Percentiles rank a stretch among this genome's conserved stretches.
phyloP scores from a whole-genome alignment of 2,113 vertebrate genomes.

The Hyperopisus bebe region DNA sequence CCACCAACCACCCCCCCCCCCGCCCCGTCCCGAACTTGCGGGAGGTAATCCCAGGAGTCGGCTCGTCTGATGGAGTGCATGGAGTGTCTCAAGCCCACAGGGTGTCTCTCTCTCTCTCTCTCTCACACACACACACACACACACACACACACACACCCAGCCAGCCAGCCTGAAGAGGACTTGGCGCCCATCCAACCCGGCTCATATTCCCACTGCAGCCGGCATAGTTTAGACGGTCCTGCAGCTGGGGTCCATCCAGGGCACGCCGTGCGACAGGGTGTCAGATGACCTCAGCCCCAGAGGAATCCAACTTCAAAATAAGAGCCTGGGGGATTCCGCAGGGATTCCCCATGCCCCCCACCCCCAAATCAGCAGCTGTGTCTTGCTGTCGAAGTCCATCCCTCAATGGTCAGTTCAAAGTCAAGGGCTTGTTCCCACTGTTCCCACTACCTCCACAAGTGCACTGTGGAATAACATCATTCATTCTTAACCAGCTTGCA shows the following conservation, averaged over 20 bases:
- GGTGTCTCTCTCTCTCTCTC: not conserved
- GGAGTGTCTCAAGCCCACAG: not conserved
- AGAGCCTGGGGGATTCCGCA: slow-evolving; percentile 28
- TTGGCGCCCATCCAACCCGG: not conserved
- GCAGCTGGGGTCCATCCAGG: not conserved
- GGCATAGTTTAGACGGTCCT: not conserved
- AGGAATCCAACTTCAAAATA: slow-evolving; percentile 33
- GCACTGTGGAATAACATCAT: not conserved
- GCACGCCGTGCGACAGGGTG: not conserved
- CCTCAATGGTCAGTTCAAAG: not conserved
- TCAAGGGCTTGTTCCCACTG: not conserved
- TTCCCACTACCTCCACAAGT: not conserved
- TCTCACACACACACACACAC: not conserved
- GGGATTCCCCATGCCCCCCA: slow-evolving; percentile 39
- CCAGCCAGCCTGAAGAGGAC: not conserved
- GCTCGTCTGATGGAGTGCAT: too few relatives aligned
- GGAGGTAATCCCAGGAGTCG: not conserved
- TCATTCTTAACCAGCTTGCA: not conserved
- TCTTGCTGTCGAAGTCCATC: not conserved
- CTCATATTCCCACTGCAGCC: not conserved
- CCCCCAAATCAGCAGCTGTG: not conserved
- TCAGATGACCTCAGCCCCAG: slow-evolving; percentile 21
- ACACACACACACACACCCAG: not conserved
- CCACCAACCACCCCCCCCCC: not conserved
- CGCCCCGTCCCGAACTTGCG: not conserved